Base-by-base conservation (phyloP, 2,888 invertebrate species). In the Drosophila barbarae region DNA sequence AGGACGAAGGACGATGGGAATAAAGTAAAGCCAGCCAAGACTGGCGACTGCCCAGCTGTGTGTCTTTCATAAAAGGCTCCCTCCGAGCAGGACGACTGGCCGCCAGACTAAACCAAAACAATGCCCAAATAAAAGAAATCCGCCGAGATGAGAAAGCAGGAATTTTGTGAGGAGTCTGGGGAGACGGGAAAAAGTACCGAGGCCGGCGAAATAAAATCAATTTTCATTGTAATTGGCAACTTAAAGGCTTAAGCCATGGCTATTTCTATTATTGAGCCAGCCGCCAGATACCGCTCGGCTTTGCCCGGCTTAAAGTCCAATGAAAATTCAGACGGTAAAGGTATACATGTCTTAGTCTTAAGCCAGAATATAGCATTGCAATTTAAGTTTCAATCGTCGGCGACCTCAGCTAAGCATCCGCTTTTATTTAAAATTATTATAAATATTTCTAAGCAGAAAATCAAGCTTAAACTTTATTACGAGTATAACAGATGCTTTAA, bases 211-310 rank as follows among this genome's bases (percentile, higher is more conserved):
- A 82, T 71, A 84, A 81, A 79, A 76, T 71, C 81, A 70, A 81
- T 79, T 79, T 78, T 76, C 76, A 76, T 77, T 80, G 84, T 80
- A 79, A 79, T 80, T 79, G 81, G 71, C 72, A 73, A 72, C 76
- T 81, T 81, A 77, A 84, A 76, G 84, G 81, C 74, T 79, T 81
- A 76, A 69, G 71, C 57, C 23, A 6, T n/a, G 65, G 57, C 55
- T 69, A 73, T 64, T 74, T 69, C 57, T 69, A 79, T 74, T 79
- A 79, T 76, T 76, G 68, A 68, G n/a, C 69, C 47, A 28, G 13
- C 15, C 64, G 38, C 21, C 53, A 28, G 39, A 39, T 64, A 12
- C 46, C 64, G 60, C 5, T 30, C 8, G 64, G 51, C 51, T 41
- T 60, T 60, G 6, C 6, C 18, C 13, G 26, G 46, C 57, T 59